Conservation (phyloP, 1,140 invertebrate genomes). For the Cydia fagiglandana region DNA sequence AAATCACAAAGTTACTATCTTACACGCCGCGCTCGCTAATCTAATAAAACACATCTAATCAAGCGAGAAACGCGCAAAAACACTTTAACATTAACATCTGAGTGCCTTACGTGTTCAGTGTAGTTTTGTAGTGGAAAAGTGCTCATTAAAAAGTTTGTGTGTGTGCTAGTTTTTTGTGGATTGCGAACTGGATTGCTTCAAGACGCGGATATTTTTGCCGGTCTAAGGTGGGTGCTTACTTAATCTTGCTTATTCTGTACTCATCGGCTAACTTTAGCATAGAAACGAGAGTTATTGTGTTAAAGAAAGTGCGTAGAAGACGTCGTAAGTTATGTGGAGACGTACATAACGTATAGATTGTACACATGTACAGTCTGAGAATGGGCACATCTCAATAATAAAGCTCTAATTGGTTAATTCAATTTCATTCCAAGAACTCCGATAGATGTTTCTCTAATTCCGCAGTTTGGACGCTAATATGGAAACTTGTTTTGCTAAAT, state of each 20-base stretch:
- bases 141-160: conserved; percentile 17
- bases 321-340: background rate
- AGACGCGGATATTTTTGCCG: conserved; percentile 7
- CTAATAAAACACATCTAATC: conserved; percentile 23
- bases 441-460: background rate
- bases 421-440: conserved; percentile 12
- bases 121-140: background rate
- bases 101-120: background rate
- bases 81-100: background rate
- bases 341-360: background rate
- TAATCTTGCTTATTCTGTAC: background rate
- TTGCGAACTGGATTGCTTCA: conserved; percentile 3
- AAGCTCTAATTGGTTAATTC: conserved; percentile 18
- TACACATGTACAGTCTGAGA: background rate
- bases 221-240: conserved; percentile 11
- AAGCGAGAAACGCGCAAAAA: conserved; percentile 9
- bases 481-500: conserved; percentile 11
- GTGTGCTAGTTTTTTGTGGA: conserved; percentile 16
- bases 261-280: background rate
- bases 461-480: background rate
- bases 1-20: background rate
- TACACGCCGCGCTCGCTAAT: conserved; percentile 20
- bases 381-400: background rate
- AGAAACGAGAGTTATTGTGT: background rate
- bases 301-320: background rate